Evolutionary conservation across 2,113 vertebrate species (phyloP).

Genomic region (Cariama cristata): DNA sequence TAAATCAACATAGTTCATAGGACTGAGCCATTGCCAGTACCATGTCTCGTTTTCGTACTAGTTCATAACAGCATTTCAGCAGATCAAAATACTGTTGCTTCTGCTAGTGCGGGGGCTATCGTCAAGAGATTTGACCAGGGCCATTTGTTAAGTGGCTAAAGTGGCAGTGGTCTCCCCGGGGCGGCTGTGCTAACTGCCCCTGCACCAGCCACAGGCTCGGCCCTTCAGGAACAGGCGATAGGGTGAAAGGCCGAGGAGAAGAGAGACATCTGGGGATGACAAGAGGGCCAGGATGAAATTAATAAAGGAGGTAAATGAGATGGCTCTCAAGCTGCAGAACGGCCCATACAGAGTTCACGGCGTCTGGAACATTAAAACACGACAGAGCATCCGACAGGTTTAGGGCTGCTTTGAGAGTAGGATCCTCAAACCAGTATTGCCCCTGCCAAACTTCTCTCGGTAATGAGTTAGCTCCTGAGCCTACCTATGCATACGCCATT

Average conservation of each 20-base stretch:
- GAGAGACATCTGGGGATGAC: neutral
- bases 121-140: neutral
- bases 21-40: accelerated
- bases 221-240: neutral
- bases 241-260: neutral
- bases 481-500: neutral
- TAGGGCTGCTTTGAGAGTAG: neutral
- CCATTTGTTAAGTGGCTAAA: neutral
- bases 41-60: neutral
- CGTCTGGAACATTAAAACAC: neutral
- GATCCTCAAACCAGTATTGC: neutral
- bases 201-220: accelerated
- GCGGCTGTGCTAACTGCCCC: neutral
- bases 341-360: accelerated
- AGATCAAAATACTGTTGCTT: neutral
- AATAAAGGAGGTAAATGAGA: neutral
- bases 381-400: neutral
- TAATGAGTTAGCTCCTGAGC: neutral
- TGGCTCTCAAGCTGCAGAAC: neutral
- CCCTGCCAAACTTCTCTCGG: neutral
- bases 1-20: neutral
- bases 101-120: neutral
- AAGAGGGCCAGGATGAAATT: neutral
- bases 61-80: neutral
- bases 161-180: neutral